Conservation (phyloP, 2,113 vertebrate genomes). For the Takifugu flavidus region DNA sequence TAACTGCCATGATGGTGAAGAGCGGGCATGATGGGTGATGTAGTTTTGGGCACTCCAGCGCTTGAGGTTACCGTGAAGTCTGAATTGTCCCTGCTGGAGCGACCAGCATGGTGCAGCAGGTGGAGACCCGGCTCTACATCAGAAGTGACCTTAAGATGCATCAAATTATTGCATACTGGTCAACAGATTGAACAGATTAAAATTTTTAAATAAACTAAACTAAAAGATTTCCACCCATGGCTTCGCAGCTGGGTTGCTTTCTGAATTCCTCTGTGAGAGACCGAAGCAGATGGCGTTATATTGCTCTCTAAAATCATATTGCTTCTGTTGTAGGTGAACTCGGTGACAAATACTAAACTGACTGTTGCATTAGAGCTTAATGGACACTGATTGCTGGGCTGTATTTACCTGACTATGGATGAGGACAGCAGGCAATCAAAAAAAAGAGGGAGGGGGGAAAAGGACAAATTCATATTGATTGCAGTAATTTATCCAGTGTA, state of each 20-base stretch:
- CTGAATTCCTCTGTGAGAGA: conserved; percentile 5
- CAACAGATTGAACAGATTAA: neutral
- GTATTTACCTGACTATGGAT: conserved; percentile 35
- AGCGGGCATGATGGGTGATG: no score
- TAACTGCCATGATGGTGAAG: no score
- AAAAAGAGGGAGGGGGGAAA: conserved; percentile 1
- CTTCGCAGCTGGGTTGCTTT: neutral
- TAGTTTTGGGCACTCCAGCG: no score
- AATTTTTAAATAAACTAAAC: neutral
- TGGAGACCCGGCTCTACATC: neutral
- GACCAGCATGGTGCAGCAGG: no score
- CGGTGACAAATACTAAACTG: conserved; percentile 12
- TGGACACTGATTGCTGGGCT: conserved; percentile 38
- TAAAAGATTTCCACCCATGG: no score
- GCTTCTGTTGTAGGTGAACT: conserved; percentile 15
- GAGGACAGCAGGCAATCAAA: conserved; percentile 16
- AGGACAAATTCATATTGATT: conserved; percentile 43
- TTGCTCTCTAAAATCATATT: conserved; percentile 14
- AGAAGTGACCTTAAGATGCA: neutral
- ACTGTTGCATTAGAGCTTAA: conserved; percentile 21
- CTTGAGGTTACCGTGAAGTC: no score
- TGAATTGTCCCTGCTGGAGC: neutral
- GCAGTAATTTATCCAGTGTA: conserved; percentile 30
- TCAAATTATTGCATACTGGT: neutral
- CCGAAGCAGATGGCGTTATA: neutral